Percentiles rank a stretch among this genome's conserved stretches.
Conservation (phyloP, 2,888 invertebrate species). For the Ormyrus nitidulus region DNA sequence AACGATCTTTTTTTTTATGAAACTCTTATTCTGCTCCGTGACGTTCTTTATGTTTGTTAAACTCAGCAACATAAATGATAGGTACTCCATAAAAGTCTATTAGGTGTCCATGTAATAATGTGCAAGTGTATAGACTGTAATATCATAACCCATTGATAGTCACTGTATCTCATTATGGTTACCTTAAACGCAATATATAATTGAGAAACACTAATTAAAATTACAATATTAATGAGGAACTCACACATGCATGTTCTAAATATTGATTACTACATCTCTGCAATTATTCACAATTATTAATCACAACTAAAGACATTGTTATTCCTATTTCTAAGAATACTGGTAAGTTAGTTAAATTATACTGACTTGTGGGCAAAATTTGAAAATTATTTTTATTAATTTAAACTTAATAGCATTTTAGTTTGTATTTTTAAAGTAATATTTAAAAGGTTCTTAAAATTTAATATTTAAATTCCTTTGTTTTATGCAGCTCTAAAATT, state of each 20-base stretch:
- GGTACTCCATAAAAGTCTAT: background rate
- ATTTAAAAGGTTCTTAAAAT: background rate
- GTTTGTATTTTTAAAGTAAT: background rate
- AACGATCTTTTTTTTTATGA: slow-evolving; percentile 18
- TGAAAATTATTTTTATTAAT: background rate
- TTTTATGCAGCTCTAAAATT: slow-evolving; percentile 34
- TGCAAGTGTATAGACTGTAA: background rate
- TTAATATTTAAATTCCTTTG: slow-evolving; percentile 24
- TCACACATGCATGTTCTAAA: too few relatives aligned
- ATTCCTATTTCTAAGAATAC: too few relatives aligned
- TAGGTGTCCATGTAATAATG: slow-evolving; percentile 15
- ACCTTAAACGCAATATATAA: slow-evolving; percentile 5
- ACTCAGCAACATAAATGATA: background rate
- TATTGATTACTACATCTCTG: too few relatives aligned
- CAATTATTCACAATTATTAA: too few relatives aligned
- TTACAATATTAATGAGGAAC: background rate
- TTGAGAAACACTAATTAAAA: background rate
- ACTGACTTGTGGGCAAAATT: background rate
- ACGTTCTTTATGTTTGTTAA: background rate
- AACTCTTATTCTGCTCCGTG: background rate
- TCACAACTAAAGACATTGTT: too few relatives aligned
- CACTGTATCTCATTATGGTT: slow-evolving; percentile 24
- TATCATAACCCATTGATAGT: slow-evolving; percentile 13
- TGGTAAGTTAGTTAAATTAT: background rate
- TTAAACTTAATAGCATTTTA: background rate